Evolutionary conservation across 2,888 invertebrate genomes (phyloP).

Genomic region (Taenaris catops): DNA sequence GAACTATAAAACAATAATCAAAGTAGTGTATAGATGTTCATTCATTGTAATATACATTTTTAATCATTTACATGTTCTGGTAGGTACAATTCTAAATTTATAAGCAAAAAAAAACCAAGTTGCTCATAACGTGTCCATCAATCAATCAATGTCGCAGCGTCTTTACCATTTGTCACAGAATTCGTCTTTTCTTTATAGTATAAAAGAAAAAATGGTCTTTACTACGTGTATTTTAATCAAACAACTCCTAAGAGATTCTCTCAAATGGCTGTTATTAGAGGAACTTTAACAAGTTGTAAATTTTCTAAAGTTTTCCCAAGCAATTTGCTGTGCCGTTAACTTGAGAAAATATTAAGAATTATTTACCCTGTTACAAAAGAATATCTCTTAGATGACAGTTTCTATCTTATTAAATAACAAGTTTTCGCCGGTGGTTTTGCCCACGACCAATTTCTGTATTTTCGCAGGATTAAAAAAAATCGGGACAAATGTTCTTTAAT

Average conservation of each 20-base stretch:
- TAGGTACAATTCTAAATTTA: background rate
- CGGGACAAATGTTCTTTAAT: too few relatives aligned
- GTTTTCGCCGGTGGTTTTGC: background rate
- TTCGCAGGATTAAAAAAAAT: too few relatives aligned
- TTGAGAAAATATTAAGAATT: background rate
- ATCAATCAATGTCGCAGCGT: too few relatives aligned
- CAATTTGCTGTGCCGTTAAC: background rate
- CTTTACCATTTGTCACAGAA: background rate
- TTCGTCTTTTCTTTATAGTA: background rate
- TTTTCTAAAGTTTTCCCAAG: conserved; percentile 1
- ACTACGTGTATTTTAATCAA: conserved; percentile 2
- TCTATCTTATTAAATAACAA: background rate
- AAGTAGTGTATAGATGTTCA: too few relatives aligned
- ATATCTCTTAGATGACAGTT: background rate
- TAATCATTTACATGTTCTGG: too few relatives aligned
- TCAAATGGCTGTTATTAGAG: conserved; percentile 2
- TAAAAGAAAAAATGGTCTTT: background rate
- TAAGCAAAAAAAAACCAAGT: background rate
- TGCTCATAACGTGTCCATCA: too few relatives aligned
- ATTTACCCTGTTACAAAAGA: background rate
- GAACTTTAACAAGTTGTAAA: conserved; percentile 4
- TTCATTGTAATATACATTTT: too few relatives aligned
- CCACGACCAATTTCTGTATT: too few relatives aligned
- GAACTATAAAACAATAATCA: too few relatives aligned
- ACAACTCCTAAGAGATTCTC: conserved; percentile 1